A percentile compares a stretch with the other conserved stretches of the same genome.
phyloP scores from a whole-genome alignment of 2,797 vertebrate species.

The Syngnathus acus region DNA sequence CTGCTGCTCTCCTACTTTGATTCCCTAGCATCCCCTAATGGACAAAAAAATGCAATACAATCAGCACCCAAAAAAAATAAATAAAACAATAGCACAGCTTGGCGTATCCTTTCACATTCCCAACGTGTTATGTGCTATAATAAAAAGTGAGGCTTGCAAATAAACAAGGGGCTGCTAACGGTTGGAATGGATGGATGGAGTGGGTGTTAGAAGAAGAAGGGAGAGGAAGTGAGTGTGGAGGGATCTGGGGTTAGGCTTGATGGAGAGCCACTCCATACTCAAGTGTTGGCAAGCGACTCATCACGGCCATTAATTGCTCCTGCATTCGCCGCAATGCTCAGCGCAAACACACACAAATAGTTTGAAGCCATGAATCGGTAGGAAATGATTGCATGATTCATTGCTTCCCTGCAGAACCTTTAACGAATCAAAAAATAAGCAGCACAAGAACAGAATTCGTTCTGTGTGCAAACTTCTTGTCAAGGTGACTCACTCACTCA shows the following conservation, averaged over 20 bases:
- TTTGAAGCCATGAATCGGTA: constrained; percentile 7
- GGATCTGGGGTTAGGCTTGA: constrained; percentile 20
- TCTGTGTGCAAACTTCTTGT: not conserved
- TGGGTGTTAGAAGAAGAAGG: constrained; percentile 26
- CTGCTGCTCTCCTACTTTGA: constrained; percentile 46
- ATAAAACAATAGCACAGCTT: not conserved
- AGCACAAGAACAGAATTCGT: not conserved
- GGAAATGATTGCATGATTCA: constrained; percentile 25
- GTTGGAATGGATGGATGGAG: constrained; percentile 29
- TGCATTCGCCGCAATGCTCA: constrained; percentile 15
- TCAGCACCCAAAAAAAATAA: not conserved
- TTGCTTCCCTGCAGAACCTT: constrained; percentile 11
- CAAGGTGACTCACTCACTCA: constrained; percentile 14
- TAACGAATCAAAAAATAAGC: constrained; percentile 18
- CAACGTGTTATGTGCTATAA: not conserved
- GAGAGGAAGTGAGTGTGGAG: constrained; percentile 4
- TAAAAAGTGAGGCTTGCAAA: not conserved
- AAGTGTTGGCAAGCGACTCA: constrained; percentile 48
- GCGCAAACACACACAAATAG: constrained; percentile 2
- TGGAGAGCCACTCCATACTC: constrained; percentile 47
- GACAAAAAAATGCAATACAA: constrained; percentile 58
- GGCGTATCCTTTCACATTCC: not conserved
- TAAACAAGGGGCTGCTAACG: not conserved
- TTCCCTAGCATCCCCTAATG: constrained; percentile 68
- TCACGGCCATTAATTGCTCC: constrained; percentile 41